These are phyloP conservation scores for Toxotes chatareus DNA, from an alignment of 2,113 vertebrate species.

Conservation along the genomic window DNA sequence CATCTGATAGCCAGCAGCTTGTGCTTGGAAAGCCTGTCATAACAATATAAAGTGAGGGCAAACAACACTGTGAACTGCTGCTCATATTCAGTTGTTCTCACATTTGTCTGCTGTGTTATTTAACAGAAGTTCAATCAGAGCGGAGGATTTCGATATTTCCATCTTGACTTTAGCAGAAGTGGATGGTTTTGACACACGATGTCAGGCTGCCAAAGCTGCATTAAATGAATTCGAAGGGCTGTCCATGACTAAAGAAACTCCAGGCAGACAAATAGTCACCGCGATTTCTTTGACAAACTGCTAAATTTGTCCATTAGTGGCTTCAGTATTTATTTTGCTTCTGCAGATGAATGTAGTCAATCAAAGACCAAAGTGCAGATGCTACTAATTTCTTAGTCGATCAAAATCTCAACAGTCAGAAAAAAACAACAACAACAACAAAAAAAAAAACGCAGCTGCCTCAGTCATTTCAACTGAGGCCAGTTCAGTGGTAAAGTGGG, in stretches of 20 bases:
- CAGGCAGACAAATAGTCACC: background rate
- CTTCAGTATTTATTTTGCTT: background rate
- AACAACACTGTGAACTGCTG: constrained; percentile 3
- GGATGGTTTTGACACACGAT: background rate
- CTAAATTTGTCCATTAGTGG: background rate
- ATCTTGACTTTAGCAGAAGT: background rate
- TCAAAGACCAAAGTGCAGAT: background rate
- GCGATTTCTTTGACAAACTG: background rate
- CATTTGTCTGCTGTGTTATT: constrained; percentile 22
- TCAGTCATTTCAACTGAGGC: too few relatives aligned
- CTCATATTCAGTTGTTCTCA: background rate
- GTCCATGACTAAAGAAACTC: background rate
- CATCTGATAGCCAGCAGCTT: constrained; percentile 56
- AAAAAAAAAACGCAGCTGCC: too few relatives aligned
- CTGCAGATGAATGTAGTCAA: background rate
- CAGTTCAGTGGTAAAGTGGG: too few relatives aligned
- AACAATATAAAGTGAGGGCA: constrained; percentile 44
- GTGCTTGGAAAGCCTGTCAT: constrained; percentile 34
- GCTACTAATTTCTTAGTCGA: background rate
- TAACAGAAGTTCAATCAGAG: constrained; percentile 28
- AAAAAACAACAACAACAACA: too few relatives aligned
- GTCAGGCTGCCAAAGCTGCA: background rate
- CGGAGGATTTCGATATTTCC: constrained; percentile 1
- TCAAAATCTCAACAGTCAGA: too few relatives aligned
- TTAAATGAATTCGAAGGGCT: background rate